These are phyloP conservation scores for Enhydra lutris DNA, from an alignment of 2,113 vertebrate genomes.

Conservation along the genomic window DNA sequence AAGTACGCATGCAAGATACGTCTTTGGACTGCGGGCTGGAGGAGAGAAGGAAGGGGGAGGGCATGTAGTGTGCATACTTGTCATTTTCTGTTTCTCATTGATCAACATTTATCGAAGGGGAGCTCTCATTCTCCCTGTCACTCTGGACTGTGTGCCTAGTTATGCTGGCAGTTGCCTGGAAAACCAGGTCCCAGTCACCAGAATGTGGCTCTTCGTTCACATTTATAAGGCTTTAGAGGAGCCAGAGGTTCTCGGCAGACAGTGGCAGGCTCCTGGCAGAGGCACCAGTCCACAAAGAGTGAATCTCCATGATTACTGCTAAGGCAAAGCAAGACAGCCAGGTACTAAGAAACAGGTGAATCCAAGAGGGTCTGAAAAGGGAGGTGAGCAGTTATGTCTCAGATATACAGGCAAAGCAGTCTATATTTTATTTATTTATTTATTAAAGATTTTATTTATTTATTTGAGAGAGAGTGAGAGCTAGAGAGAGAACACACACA, in stretches of 20 bases:
- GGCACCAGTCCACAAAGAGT: background rate
- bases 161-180: accelerated
- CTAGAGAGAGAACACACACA: too few species aligned
- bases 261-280: background rate
- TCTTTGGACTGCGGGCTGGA: background rate
- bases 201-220: background rate
- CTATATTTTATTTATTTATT: too few species aligned
- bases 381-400: background rate
- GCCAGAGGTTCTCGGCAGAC: background rate
- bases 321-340: background rate
- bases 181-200: background rate
- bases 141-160: background rate
- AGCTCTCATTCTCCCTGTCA: accelerated
- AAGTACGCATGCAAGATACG: accelerated
- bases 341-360: background rate
- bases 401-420: background rate
- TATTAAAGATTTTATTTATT: too few species aligned
- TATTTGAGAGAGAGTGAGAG: too few species aligned
- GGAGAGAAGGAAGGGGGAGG: background rate
- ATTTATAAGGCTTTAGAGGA: background rate
- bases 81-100: background rate
- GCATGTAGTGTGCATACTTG: background rate
- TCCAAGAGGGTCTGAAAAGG: background rate
- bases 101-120: background rate
- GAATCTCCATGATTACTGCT: background rate